These are phyloP conservation scores for Morpho helenor DNA, from an alignment of 2,888 invertebrate genomes.

Conservation along the genomic window DNA sequence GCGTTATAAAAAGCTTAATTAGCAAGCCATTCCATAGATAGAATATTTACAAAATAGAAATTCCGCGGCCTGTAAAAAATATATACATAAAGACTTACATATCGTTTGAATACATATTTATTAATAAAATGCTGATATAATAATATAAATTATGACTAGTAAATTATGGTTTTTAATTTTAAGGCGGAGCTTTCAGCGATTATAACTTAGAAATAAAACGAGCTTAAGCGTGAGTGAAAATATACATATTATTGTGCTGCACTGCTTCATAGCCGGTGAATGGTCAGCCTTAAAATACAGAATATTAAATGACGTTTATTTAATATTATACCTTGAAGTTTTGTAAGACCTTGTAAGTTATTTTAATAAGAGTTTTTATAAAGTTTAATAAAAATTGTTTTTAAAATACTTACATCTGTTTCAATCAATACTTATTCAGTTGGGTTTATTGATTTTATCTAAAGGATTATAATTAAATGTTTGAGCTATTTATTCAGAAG, in stretches of 20 bases:
- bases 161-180: neutral
- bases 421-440: too few relatives aligned
- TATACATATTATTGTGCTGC: neutral
- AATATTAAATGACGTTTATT: neutral
- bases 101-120: neutral
- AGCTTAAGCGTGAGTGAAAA: neutral
- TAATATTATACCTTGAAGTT: too few relatives aligned
- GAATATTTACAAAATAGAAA: slow-evolving; percentile 28
- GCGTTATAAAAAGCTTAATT: slow-evolving; percentile 18
- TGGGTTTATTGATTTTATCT: too few relatives aligned
- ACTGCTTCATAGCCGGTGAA: slow-evolving; percentile 3
- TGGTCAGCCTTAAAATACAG: slow-evolving; percentile 5
- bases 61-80: slow-evolving; percentile 33
- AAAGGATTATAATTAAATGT: too few relatives aligned
- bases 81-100: slow-evolving; percentile 24
- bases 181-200: slow-evolving; percentile 3
- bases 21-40: slow-evolving; percentile 27
- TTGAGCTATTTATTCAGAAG: too few relatives aligned
- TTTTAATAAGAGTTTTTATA: too few relatives aligned
- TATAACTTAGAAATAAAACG: neutral
- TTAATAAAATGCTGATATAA: neutral
- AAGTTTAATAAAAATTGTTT: too few relatives aligned
- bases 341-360: too few relatives aligned
- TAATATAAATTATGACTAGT: neutral
- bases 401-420: too few relatives aligned